phyloP scores from a whole-genome alignment of 2,113 vertebrate genomes.

The Scytalopus superciliaris region DNA sequence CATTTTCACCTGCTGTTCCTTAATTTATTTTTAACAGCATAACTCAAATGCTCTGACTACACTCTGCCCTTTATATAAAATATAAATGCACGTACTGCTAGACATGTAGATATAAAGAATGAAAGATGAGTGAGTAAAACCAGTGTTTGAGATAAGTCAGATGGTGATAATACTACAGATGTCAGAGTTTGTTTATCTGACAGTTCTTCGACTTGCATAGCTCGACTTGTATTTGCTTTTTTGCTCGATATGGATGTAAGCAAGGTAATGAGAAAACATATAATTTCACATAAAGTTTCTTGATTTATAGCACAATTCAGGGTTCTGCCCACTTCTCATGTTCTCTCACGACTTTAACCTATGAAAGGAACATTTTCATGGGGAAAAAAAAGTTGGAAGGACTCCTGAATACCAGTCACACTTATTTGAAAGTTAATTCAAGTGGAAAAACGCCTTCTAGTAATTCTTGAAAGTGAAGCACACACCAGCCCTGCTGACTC shows the following conservation, averaged over 20 bases:
- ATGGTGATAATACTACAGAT: background rate
- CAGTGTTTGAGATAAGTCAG: background rate
- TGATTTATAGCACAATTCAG: background rate
- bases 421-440: background rate
- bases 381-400: background rate
- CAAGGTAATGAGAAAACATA: background rate
- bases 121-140: slow-evolving; percentile 6
- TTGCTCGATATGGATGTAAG: background rate
- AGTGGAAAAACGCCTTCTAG: background rate
- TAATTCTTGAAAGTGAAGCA: background rate
- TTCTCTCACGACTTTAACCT: background rate
- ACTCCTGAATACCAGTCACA: background rate
- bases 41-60: slow-evolving; percentile 33
- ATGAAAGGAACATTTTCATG: background rate
- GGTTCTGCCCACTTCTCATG: background rate
- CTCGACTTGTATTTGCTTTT: background rate
- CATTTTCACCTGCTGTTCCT: slow-evolving; percentile 45
- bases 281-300: background rate
- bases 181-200: background rate
- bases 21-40: slow-evolving; percentile 58
- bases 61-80: slow-evolving; percentile 41
- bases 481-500: background rate
- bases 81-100: slow-evolving; percentile 4
- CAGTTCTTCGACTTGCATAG: background rate
- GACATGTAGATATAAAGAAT: slow-evolving; percentile 8